Evolutionary conservation across 2,113 vertebrate species (phyloP), one percentile per base, ranked within the genome.

Genomic region (Amphiprion percula): DNA sequence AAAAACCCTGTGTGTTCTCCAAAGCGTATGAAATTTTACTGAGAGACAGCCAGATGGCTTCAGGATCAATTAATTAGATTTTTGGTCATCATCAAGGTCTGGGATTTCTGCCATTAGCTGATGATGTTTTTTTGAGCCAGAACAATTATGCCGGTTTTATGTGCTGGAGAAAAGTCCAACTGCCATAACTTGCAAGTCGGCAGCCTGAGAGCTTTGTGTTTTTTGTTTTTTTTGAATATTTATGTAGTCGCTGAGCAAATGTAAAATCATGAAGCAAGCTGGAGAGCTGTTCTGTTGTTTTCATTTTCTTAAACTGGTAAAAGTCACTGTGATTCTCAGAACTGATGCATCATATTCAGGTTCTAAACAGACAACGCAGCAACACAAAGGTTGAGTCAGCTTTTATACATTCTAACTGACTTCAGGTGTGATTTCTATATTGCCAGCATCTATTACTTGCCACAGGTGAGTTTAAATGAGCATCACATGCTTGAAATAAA

Each of bases 21-120:
- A 68, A 44, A 60, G 24, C 44, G 28, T 41, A 30, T 52, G 14
- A 44, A 0, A 24, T 63, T 19, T 39, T 19, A 17, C 16, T 2
- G 1, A 53, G 21, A 61, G 28, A 21, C 10, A 10, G 28, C 23
- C 50, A 41, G 54, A 54, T 47, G 69, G 39, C 49, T 21, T 14
- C 8, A n/a, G 21, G 44, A 44, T 71, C 46, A 47, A 53, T 83
- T 69, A 60, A 73, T 72, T 64, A 0, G 24, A 61, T 80, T 80
- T 83, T 55, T 52, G 21, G 21, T 83, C 56, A 69, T 60, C 61
- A 54, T 74, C 2, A 16, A 14, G 44, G 49, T 52, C 67, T 72
- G 67, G 61, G 67, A 76, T 61, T 66, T 64, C 37, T 68, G 76
- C 72, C 73, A 63, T 56, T 23, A 28, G 39, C 46, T 46, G 55